phyloP scores from a whole-genome alignment of 2,797 vertebrate species.

The Gallirallus australis region DNA sequence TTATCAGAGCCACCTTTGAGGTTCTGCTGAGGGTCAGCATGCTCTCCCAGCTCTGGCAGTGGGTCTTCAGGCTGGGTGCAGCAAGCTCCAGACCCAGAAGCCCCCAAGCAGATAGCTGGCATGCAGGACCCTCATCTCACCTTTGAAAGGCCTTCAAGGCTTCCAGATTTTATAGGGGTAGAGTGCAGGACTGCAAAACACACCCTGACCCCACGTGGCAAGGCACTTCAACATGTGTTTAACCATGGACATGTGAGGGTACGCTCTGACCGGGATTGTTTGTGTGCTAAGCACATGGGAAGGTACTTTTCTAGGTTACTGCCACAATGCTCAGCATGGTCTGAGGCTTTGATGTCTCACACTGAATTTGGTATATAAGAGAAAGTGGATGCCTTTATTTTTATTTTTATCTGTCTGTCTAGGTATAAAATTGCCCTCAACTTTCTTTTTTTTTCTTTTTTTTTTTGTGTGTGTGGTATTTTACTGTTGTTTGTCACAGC shows the following conservation, averaged over 20 bases:
- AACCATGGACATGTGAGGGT: rapidly evolving
- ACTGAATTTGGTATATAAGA: not conserved
- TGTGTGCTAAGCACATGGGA: not conserved
- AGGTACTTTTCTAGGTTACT: not conserved
- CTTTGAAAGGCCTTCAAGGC: not conserved
- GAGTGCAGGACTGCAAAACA: not conserved
- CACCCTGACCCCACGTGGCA: not conserved
- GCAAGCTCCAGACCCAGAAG: not conserved
- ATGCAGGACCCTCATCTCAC: not conserved
- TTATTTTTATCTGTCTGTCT: not conserved
- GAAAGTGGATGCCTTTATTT: not conserved
- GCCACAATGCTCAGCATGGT: not conserved
- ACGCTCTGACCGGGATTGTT: not conserved
- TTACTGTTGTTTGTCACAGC: not conserved
- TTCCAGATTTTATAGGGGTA: not conserved
- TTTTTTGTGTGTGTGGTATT: not conserved
- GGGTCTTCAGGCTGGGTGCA: not conserved
- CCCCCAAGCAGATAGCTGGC: rapidly evolving
- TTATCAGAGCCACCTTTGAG: not conserved
- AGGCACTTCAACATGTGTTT: not conserved
- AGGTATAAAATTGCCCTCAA: not conserved
- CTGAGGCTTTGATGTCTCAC: not conserved
- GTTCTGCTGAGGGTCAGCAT: not conserved
- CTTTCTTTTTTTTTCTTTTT: not conserved
- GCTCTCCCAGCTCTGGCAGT: not conserved